Percentiles rank a stretch among this genome's conserved stretches.
Conservation (phyloP, 2,797 vertebrate species). For the Chiloscyllium punctatum region DNA sequence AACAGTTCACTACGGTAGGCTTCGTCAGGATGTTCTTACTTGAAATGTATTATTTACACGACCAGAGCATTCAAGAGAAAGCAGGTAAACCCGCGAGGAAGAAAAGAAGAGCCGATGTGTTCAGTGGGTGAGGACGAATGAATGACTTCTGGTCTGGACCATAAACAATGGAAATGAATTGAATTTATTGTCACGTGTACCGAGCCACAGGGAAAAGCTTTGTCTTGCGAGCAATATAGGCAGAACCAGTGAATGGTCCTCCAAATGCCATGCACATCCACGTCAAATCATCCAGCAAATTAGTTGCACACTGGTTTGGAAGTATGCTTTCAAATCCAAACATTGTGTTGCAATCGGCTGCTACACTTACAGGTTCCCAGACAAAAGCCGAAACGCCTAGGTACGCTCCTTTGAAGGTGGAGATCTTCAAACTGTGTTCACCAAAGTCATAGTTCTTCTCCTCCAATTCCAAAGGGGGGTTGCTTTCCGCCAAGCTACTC, state of each 20-base stretch:
- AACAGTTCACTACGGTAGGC: no score
- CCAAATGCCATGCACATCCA: not conserved
- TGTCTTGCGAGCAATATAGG: no score
- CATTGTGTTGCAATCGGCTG: not conserved
- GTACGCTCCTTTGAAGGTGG: not conserved
- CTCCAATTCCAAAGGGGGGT: not conserved
- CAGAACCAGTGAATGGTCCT: not conserved
- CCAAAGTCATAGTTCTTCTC: not conserved
- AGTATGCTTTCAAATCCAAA: not conserved
- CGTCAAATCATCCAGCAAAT: not conserved
- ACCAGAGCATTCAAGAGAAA: not conserved
- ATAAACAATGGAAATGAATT: no score
- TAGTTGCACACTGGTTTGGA: not conserved
- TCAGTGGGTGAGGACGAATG: no score
- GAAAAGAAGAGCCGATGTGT: not conserved
- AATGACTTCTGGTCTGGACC: not conserved
- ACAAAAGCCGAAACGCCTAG: constrained; percentile 26
- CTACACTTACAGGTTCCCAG: constrained; percentile 27
- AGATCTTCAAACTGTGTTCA: not conserved
- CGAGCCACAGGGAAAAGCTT: no score
- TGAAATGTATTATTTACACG: no score
- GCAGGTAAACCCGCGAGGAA: not conserved
- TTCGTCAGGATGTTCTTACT: no score
- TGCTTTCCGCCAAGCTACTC: not conserved
- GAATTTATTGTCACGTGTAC: no score